Base-by-base conservation (phyloP, 2,797 vertebrate species). In the Anisognathus igniventris region DNA sequence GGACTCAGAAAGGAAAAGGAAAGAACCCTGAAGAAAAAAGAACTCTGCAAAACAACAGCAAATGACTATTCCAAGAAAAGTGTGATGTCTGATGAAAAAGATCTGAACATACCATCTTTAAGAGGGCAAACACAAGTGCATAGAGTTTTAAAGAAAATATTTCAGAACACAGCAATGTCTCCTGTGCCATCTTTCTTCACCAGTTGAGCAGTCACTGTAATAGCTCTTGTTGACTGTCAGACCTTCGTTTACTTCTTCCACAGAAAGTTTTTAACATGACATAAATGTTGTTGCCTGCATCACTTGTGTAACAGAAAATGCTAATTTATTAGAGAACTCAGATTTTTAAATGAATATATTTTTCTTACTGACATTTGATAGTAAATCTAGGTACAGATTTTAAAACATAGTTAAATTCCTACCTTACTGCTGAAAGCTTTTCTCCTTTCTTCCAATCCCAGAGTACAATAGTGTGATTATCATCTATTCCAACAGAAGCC, bases 401-500 rank as follows among this genome's bases (percentile, higher is more conserved):
- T 44, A 50, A 74, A 67, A 54, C 14, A 9, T 14, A 58, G 21
- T 33, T 79, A 81, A 88, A 64, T 56, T 75, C 79, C 42, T 91
- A 99, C 99, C 99, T 98, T 96, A 99, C 98, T 93, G 98, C 96
- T 72, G 99, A 99, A 62, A 99, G 98, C 86, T 99, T 99, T 97
- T 99, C 99, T 92, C 99, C 99, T 95, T 99, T 99, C 95, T 98
- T 99, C 99, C 99, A 99, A 80, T 99, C 99, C 99, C 99, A 99
- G 68, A 99, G 98, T 74, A 99, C 98, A 91, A 99, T 93, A 75
- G 98, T 99, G 96, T 99, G 99, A 98, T 98, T 98, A 90, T 99
- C 99, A 83, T 99, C 99, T 94, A 99, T 98, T 73, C 99, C 99
- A 93, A 99, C 99, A 9, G 99, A 99, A 67, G 98, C 98, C 97